phyloP scores from a whole-genome alignment of 2,113 vertebrate genomes.

The Siniperca knerii region DNA sequence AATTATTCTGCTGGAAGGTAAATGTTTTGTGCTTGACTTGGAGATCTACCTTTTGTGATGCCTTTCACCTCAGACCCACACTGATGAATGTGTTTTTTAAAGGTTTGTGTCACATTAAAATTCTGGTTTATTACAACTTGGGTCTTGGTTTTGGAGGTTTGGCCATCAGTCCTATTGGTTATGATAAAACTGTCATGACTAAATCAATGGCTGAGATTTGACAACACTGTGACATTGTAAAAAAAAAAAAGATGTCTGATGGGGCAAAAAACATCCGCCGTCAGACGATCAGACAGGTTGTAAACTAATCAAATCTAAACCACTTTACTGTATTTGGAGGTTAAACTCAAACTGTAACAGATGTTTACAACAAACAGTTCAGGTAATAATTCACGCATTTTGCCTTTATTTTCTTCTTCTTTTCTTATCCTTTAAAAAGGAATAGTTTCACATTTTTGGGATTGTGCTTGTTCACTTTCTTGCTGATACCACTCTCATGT shows the following conservation, averaged over 20 bases:
- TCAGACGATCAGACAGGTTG: background rate
- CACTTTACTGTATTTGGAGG: background rate
- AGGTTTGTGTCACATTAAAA: background rate
- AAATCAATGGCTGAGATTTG: background rate
- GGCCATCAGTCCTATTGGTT: background rate
- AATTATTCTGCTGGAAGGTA: conserved; percentile 13
- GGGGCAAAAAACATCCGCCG: background rate
- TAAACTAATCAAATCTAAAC: background rate
- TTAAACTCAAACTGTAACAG: background rate
- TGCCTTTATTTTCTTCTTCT: too few relatives aligned
- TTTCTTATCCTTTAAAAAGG: too few relatives aligned
- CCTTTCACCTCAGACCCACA: background rate
- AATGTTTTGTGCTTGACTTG: background rate
- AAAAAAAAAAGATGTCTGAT: background rate
- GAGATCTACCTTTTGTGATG: background rate
- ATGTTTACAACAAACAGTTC: background rate
- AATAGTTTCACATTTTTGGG: too few relatives aligned
- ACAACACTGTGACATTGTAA: background rate
- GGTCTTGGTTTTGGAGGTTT: background rate
- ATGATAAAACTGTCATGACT: background rate
- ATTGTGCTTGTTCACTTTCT: background rate
- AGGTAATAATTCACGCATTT: too few relatives aligned
- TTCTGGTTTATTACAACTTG: background rate
- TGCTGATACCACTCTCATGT: background rate
- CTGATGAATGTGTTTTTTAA: background rate